Conservation (phyloP, 1,140 invertebrate genomes). For the Dendrolimus kikuchii region DNA sequence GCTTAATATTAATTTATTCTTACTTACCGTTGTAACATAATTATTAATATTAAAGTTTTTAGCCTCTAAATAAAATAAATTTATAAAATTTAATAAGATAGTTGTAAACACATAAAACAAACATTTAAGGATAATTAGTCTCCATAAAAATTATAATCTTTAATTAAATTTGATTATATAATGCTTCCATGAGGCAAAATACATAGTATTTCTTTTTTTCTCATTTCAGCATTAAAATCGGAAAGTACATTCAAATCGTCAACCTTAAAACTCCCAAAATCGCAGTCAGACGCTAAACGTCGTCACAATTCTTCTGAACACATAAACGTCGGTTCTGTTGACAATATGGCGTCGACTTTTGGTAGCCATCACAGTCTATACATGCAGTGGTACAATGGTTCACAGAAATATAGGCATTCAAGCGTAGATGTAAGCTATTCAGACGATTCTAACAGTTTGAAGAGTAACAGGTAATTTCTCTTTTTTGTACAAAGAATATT, state of each 20-base stretch:
- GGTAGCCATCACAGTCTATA: conserved; percentile 57
- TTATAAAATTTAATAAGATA: too few species aligned
- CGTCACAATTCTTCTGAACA: conserved; percentile 73
- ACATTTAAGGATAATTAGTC: too few species aligned
- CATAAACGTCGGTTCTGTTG: conserved; percentile 34
- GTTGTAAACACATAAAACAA: too few species aligned
- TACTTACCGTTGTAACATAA: too few species aligned
- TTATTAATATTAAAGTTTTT: too few species aligned
- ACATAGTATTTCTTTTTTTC: too few species aligned
- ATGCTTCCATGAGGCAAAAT: too few species aligned
- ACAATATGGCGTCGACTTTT: conserved; percentile 31
- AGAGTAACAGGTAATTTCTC: conserved; percentile 57
- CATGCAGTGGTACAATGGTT: conserved; percentile 41
- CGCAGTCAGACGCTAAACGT: conserved; percentile 55
- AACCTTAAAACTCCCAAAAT: conserved; percentile 42
- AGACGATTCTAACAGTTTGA: conserved; percentile 67
- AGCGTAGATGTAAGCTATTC: conserved; percentile 63
- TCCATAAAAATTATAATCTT: too few species aligned
- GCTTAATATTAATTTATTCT: too few species aligned
- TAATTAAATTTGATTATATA: too few species aligned
- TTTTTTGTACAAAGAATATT: background rate
- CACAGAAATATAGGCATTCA: conserved; percentile 45
- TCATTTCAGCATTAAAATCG: conserved; percentile 35
- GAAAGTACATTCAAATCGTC: conserved; percentile 33
- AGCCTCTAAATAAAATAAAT: too few species aligned